phyloP scores from a whole-genome alignment of 1,140 invertebrate genomes.

The Rhagoletis zephyria region DNA sequence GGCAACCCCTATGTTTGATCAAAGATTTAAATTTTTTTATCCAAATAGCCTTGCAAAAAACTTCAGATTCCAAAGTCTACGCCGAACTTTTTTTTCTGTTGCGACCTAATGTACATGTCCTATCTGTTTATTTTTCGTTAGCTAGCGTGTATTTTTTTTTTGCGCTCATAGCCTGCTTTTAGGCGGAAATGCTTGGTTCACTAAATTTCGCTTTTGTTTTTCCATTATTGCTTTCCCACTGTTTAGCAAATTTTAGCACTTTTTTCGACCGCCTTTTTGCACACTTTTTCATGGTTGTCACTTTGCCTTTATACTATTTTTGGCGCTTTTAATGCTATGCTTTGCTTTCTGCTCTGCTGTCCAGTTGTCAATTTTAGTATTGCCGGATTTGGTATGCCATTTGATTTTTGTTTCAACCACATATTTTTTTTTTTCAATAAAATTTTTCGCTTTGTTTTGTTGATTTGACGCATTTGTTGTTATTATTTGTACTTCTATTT shows the following conservation, averaged over 20 bases:
- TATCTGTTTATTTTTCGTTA: neutral
- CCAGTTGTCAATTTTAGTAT: slow-evolving; percentile 26
- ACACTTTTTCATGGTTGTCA: slow-evolving; percentile 51
- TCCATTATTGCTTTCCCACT: neutral
- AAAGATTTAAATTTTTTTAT: too few relatives aligned
- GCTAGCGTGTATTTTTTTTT: slow-evolving; percentile 11
- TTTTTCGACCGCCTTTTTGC: slow-evolving; percentile 45
- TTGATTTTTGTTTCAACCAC: slow-evolving; percentile 42
- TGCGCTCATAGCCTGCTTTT: neutral
- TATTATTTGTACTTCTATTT: neutral
- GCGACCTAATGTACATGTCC: neutral
- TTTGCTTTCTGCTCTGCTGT: slow-evolving; percentile 62
- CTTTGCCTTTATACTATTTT: neutral
- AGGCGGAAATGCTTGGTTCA: neutral
- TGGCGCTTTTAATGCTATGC: slow-evolving; percentile 54
- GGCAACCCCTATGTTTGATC: too few relatives aligned
- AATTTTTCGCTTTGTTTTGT: neutral
- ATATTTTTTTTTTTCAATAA: neutral
- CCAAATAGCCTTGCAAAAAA: too few relatives aligned
- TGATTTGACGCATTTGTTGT: neutral
- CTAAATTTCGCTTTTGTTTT: neutral
- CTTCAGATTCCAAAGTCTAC: too few relatives aligned
- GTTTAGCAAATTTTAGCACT: slow-evolving; percentile 46
- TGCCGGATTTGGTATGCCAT: neutral
- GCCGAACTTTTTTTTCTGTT: neutral